Base-by-base conservation (phyloP, 2,888 invertebrate genomes). In the Daptonema setosum region DNA sequence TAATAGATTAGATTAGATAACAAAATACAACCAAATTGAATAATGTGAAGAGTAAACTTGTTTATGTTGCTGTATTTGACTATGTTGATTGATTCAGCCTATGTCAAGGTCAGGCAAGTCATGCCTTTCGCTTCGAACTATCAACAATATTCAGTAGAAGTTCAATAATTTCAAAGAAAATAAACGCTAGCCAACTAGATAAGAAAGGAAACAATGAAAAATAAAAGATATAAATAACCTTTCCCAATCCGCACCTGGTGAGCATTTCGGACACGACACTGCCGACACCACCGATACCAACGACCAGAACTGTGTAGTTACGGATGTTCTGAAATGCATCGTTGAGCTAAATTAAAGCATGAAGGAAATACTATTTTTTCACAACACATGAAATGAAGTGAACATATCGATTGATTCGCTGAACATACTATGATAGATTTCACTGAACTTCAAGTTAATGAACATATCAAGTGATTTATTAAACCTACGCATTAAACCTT, bases 211-310 rank as follows among this genome's bases (percentile, higher is more conserved):
- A 24, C 45, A 35, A 30, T 35, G 55, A 53, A 55, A 26, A 20
- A 57, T 45, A 20, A 17, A n/a, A 2, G 25, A 25, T 2, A 20
- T 24, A 25, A 61, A 60, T n/a, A 69, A 85, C 83, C 79, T 91
- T 90, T 61, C 97, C 97, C 63, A 97, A 84, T 1, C 95, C 97
- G 74, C 97, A 99, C 61, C 97, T 78, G 1, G 95, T 93, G 54
- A 99, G 76, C 97, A 99, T 99, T 76, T 99, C 97, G 47, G 97
- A 93, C 1, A 97, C 90, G 1, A 99, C 97, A 76, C 91, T 91
- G 48, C 97, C 97, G n/a, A 99, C 95, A 41, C 97, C 97, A 1
- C 97, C 97, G 0, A 99, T 83, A 2, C 97, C 97, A 14, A 99
- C 90, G 45, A 99, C 81, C 5, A 87, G 87, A 2, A 97, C 85